Percentiles rank a stretch among this genome's conserved stretches.
Evolutionary conservation across 92 coral and sea anemone species (phyloP).

Genomic region (Galaxea fascicularis): DNA sequence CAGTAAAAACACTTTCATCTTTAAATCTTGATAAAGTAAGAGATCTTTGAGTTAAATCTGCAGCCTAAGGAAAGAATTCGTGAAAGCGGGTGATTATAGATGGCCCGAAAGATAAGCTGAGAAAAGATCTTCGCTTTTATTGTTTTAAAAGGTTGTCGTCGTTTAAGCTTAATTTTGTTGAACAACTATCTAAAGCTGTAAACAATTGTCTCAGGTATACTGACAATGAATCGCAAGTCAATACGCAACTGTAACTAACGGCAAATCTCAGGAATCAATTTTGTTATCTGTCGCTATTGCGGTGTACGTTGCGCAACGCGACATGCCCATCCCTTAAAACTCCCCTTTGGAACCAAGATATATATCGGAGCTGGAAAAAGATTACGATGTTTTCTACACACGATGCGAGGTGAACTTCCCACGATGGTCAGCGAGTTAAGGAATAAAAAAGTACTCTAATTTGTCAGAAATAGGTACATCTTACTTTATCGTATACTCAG

Average conservation of each 20-base stretch:
- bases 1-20: background rate
- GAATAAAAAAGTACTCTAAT: background rate
- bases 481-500: background rate
- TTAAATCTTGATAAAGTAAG: background rate
- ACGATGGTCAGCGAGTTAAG: slow-evolving; percentile 51
- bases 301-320: background rate
- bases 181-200: background rate
- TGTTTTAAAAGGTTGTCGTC: slow-evolving; percentile 34
- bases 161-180: slow-evolving; percentile 9
- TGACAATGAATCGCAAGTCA: background rate
- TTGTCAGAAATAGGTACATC: slow-evolving; percentile 38
- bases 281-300: slow-evolving; percentile 12
- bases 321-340: background rate
- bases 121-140: slow-evolving; percentile 1
- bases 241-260: background rate
- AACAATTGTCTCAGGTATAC: background rate
- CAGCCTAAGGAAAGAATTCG: background rate
- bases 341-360: slow-evolving; percentile 8
- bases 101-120: slow-evolving; percentile 18
- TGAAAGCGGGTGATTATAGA: slow-evolving; percentile 21
- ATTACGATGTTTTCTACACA: background rate
- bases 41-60: background rate
- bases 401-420: slow-evolving; percentile 31
- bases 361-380: background rate
- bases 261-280: background rate